Evolutionary conservation across 2,797 vertebrate species (phyloP).

Genomic region (Euthynnus affinis): DNA sequence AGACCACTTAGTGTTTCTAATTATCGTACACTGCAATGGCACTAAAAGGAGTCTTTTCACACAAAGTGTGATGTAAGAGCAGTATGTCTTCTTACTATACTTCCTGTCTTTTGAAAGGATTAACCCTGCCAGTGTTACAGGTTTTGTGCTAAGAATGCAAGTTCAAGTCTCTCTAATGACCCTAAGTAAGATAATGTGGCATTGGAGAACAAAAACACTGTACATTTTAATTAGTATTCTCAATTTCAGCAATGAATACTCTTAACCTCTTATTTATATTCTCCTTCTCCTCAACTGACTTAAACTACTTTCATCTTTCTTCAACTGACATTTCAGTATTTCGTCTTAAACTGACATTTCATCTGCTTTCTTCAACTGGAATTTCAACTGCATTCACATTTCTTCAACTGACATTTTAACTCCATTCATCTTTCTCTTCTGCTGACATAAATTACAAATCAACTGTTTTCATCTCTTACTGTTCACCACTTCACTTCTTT

Average conservation of each 20-base stretch:
- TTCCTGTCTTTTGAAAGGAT: slow-evolving; percentile 40
- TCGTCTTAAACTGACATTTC: no score
- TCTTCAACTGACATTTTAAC: neutral
- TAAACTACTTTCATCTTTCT: neutral
- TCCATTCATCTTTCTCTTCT: no score
- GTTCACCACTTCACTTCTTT: neutral
- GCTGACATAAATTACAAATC: no score
- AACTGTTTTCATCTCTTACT: neutral
- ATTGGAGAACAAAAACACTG: neutral
- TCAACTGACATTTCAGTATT: neutral
- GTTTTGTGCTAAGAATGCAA: slow-evolving; percentile 26
- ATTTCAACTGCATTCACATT: neutral
- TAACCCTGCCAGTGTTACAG: slow-evolving; percentile 8
- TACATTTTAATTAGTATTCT: neutral
- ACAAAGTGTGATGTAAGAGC: neutral
- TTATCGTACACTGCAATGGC: slow-evolving; percentile 36
- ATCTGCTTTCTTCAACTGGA: neutral
- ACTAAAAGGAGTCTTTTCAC: slow-evolving; percentile 22
- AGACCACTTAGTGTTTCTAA: slow-evolving; percentile 39
- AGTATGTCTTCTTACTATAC: neutral
- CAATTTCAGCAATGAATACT: neutral
- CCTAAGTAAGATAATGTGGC: slow-evolving; percentile 29
- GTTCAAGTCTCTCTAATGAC: slow-evolving; percentile 29
- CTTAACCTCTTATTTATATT: neutral
- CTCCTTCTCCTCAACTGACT: neutral